phyloP scores from a whole-genome alignment of 1,140 invertebrate species.

The Oryzaephilus surinamensis region DNA sequence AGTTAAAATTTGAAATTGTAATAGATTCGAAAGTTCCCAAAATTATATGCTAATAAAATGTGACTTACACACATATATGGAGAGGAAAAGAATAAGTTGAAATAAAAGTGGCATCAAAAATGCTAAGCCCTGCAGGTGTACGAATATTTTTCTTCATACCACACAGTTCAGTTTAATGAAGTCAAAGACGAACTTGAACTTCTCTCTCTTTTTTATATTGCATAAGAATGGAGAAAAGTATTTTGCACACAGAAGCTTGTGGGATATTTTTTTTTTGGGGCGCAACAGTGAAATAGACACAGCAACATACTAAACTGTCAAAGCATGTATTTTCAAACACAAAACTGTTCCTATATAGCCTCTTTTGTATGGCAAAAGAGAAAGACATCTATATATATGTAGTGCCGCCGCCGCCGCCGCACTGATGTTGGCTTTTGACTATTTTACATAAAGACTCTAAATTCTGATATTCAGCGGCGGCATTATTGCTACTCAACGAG shows the following conservation, averaged over 20 bases:
- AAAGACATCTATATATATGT: no score
- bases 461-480: slow-evolving; percentile 7
- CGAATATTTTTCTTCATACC: slow-evolving; percentile 9
- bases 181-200: no score
- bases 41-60: slow-evolving; percentile 12
- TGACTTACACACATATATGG: no score
- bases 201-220: no score
- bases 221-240: no score
- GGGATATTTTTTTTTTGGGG: no score
- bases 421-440: slow-evolving; percentile 5
- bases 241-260: no score
- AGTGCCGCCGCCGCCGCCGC: slow-evolving; percentile 6
- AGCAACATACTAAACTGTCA: no score
- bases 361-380: no score
- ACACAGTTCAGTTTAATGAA: slow-evolving; percentile 10
- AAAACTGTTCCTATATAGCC: no score
- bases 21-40: slow-evolving; percentile 6
- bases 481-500: slow-evolving; percentile 10
- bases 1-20: slow-evolving; percentile 9
- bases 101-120: slow-evolving; percentile 10
- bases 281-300: slow-evolving; percentile 5
- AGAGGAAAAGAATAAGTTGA: slow-evolving; percentile 4
- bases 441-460: slow-evolving; percentile 10
- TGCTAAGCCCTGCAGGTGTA: slow-evolving; percentile 10
- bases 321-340: no score